These are phyloP conservation scores for Gobius niger DNA, from an alignment of 2,113 vertebrate species.

Conservation along the genomic window DNA sequence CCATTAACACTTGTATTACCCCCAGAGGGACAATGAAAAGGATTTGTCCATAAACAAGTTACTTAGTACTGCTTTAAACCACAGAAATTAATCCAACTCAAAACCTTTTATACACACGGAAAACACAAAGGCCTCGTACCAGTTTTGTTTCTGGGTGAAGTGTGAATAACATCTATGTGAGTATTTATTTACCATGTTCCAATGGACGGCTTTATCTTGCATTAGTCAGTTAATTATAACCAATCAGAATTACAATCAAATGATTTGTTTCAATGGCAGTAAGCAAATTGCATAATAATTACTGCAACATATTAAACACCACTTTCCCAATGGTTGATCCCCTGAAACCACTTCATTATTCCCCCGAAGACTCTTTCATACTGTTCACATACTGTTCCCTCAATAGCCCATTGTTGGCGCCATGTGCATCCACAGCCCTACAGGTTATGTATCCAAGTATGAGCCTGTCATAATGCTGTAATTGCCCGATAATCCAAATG, in stretches of 20 bases:
- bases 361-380: slow-evolving; percentile 21
- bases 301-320: not conserved
- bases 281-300: not conserved
- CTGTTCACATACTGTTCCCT: slow-evolving; percentile 19
- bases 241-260: not conserved
- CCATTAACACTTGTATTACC: no score
- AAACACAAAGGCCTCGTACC: no score
- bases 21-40: no score
- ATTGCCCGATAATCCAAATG: slow-evolving; percentile 38
- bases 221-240: not conserved
- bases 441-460: slow-evolving; percentile 16
- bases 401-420: slow-evolving; percentile 10
- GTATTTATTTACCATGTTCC: not conserved
- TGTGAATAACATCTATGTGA: not conserved
- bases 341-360: slow-evolving; percentile 28
- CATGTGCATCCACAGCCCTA: slow-evolving; percentile 3
- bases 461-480: slow-evolving; percentile 30
- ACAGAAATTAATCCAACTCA: no score
- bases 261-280: not conserved
- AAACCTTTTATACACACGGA: no score
- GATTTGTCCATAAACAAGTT: no score
- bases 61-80: no score
- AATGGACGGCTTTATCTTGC: not conserved
- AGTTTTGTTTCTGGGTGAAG: no score
- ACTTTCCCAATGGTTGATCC: slow-evolving; percentile 8